Conservation (phyloP, 1,140 invertebrate species). For the Tetragnatha versicolor region DNA sequence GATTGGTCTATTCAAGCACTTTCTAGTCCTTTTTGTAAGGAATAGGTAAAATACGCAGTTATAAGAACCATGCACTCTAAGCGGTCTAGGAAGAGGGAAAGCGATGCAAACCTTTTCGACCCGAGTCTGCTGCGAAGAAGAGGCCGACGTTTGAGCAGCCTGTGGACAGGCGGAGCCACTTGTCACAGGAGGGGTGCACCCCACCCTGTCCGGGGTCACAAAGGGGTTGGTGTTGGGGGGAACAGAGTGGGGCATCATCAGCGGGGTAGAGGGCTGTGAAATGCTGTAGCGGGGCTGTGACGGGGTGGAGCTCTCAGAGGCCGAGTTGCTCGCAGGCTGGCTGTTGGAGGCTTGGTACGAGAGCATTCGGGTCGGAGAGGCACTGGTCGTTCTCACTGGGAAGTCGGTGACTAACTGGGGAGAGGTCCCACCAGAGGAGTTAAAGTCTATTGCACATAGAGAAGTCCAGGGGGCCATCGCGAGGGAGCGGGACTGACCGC, state of each 20-base stretch:
- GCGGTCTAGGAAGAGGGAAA: no score
- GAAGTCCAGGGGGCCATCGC: conserved; percentile 50
- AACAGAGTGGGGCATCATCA: conserved; percentile 50
- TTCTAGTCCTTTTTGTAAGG: no score
- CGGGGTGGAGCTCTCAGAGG: conserved; percentile 1
- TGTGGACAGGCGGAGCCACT: not conserved
- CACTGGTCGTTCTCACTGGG: conserved; percentile 41
- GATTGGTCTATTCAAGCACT: no score
- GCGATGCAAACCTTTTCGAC: conserved; percentile 52
- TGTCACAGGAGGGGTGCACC: conserved; percentile 23
- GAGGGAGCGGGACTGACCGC: conserved; percentile 33
- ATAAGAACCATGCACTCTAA: no score
- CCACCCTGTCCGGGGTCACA: conserved; percentile 30
- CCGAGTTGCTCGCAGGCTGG: not conserved
- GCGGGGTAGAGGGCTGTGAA: conserved; percentile 47
- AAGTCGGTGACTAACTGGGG: conserved; percentile 43
- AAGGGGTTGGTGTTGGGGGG: conserved; percentile 50
- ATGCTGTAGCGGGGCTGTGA: conserved; percentile 30
- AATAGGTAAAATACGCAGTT: no score
- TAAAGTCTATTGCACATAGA: conserved; percentile 47
- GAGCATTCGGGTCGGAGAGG: conserved; percentile 51
- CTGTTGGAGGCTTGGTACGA: conserved; percentile 36
- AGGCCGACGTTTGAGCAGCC: not conserved
- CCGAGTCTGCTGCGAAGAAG: conserved; percentile 17
- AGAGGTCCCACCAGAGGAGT: conserved; percentile 12